A percentile compares a stretch with the other conserved stretches of the same genome.
Conservation (phyloP, 2,888 invertebrate genomes). For the Amphipyra berbera region DNA sequence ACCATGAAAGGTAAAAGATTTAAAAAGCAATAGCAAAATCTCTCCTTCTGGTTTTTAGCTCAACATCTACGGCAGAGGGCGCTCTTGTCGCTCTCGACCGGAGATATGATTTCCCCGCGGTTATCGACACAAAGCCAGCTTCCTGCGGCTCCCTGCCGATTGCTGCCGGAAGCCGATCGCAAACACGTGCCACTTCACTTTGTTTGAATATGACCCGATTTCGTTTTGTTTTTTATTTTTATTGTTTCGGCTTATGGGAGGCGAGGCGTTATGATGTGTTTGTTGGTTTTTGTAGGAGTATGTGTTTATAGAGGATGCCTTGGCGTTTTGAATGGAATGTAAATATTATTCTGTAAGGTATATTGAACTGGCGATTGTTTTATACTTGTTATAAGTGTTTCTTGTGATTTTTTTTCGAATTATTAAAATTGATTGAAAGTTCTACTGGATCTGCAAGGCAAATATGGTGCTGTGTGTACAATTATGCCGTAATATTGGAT, state of each 20-base stretch:
- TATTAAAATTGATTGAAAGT: too few species aligned
- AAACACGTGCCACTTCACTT: constrained; percentile 30
- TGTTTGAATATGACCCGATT: constrained; percentile 28
- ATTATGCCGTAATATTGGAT: too few species aligned
- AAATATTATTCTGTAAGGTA: too few species aligned
- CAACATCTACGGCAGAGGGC: too few species aligned
- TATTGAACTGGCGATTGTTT: too few species aligned
- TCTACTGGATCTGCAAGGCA: too few species aligned
- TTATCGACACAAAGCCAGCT: constrained; percentile 51
- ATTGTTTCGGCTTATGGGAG: constrained; percentile 3
- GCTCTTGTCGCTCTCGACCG: background rate
- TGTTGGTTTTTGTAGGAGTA: background rate
- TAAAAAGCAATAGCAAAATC: too few species aligned
- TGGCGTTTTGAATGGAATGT: background rate
- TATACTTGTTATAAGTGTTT: too few species aligned
- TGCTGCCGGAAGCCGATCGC: constrained; percentile 33
- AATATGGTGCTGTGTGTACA: too few species aligned
- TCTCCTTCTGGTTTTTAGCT: too few species aligned
- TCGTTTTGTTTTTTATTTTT: constrained; percentile 24
- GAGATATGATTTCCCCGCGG: constrained; percentile 42
- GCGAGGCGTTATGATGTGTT: background rate
- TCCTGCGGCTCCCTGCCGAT: constrained; percentile 29
- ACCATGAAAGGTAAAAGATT: too few species aligned
- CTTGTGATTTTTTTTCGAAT: too few species aligned
- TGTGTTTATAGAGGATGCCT: background rate